phyloP scores from a whole-genome alignment of 1,140 invertebrate genomes.

The Drosophila lacertosa region DNA sequence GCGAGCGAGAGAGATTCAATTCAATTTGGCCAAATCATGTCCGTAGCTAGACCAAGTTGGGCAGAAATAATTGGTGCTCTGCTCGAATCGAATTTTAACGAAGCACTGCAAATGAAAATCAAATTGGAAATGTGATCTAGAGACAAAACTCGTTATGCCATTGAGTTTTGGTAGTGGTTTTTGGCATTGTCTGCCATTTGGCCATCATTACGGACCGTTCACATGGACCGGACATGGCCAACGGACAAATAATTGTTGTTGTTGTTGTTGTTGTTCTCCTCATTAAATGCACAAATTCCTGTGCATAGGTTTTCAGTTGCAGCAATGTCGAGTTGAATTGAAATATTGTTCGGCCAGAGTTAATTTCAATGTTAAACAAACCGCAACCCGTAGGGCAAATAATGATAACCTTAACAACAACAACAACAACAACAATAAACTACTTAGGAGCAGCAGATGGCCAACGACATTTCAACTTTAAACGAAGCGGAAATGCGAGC shows the following conservation, averaged over 20 bases:
- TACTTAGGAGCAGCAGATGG: constrained; percentile 39
- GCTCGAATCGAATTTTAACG: constrained; percentile 21
- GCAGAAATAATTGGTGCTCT: constrained; percentile 33
- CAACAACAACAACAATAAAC: constrained; percentile 10
- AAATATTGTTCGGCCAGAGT: constrained; percentile 45
- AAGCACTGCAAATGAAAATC: constrained; percentile 24
- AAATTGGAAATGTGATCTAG: constrained; percentile 28
- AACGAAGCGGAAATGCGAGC: constrained; percentile 76
- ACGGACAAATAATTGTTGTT: not conserved
- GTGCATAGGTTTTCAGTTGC: not conserved
- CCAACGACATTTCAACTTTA: constrained; percentile 74
- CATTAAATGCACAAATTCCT: constrained; percentile 11
- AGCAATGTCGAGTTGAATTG: constrained; percentile 14
- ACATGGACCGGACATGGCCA: not conserved
- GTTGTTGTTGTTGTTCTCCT: not conserved
- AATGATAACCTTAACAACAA: constrained; percentile 39
- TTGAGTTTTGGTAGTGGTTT: constrained; percentile 29
- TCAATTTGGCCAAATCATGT: too few species aligned
- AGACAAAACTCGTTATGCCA: constrained; percentile 27
- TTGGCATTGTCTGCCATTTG: constrained; percentile 14
- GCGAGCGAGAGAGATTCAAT: constrained; percentile 7
- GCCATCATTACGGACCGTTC: constrained; percentile 8
- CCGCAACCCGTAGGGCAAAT: constrained; percentile 67
- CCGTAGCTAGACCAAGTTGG: constrained; percentile 6
- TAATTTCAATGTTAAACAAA: constrained; percentile 76